Conservation (phyloP, 2,797 vertebrate species). For the Uromys caudimaculatus region DNA sequence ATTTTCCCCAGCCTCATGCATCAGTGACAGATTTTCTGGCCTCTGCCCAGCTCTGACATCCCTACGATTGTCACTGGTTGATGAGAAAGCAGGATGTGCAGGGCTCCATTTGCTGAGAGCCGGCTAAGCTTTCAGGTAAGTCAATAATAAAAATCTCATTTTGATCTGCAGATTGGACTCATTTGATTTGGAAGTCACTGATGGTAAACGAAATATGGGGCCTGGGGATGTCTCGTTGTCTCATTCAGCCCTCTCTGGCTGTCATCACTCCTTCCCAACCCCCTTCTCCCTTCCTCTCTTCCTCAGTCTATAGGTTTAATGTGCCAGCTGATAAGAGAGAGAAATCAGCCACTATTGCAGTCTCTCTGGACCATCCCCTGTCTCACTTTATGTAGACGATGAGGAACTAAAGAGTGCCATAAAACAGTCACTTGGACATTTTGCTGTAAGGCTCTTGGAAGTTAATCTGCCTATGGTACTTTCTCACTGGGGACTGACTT, state of each 20-base stretch:
- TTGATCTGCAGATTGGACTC: conserved; percentile 76
- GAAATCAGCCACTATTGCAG: not conserved
- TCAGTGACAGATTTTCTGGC: conserved; percentile 83
- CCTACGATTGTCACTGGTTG: conserved; percentile 27
- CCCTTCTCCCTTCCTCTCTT: not conserved
- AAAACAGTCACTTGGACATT: not conserved
- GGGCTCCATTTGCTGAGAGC: conserved; percentile 78
- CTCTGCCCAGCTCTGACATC: conserved; percentile 66
- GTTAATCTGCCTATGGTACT: not conserved
- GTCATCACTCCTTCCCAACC: conserved; percentile 61
- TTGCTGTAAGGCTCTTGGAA: not conserved
- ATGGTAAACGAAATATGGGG: conserved; percentile 80
- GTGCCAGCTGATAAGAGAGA: not conserved
- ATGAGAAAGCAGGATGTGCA: conserved; percentile 64
- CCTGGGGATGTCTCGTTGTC: conserved; percentile 75
- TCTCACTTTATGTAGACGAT: not conserved
- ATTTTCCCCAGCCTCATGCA: conserved; percentile 76
- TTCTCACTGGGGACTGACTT: not conserved
- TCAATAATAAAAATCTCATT: conserved; percentile 85
- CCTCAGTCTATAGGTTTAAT: conserved; percentile 42
- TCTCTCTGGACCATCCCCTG: conserved; percentile 30
- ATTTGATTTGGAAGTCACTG: conserved; percentile 83
- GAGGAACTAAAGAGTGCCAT: conserved; percentile 5
- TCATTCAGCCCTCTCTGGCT: conserved; percentile 70
- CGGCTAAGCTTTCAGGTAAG: conserved; percentile 77